Evolutionary conservation across 2,888 invertebrate genomes (phyloP), one percentile per base, ranked within the genome.

Genomic region (Hirudinaria manillensis): DNA sequence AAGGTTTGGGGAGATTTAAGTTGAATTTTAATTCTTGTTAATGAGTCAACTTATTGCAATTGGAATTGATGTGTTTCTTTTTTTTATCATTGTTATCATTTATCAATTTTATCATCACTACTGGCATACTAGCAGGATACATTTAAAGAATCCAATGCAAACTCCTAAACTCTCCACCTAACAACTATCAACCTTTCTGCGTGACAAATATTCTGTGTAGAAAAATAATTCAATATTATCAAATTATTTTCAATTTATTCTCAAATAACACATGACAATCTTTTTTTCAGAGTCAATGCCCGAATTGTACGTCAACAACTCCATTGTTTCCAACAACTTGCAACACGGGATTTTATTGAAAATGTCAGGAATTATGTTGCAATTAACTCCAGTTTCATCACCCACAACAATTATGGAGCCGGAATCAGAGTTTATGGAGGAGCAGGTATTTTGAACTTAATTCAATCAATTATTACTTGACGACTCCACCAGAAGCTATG

Each of bases 301-400:
- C 29, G 84, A 85, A 38, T 81, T 84, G 61, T 79, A 93, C 81
- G 89, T 99, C 27, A 91, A 91, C 0, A 90, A 93, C 81, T 92
- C 93, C 0, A 89, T 90, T 51, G 90, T 98, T 77, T 90, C 91
- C 2, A 91, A 92, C 83, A 99, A 99, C 86, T 91, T 91, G 80
- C 97, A 97, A 0, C 90, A 95, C 83, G 99, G 99, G n/a, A 89
- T 99, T 74, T 90, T n/a, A 89, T 93, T 21, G 93, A 95, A 84
- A 93, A 94, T 84, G 88, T 97, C 75, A 89, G 96, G 82, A 93
- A 93, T 24, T 92, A 91, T 83, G 85, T 95, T n/a, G 91, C 93
- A 83, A 88, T 97, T 70, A 91, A 93, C 82, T 89, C 90, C 56
- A 91, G 91, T 19, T 90, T 91, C 0, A 89, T 97, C 73, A 91